Conservation (phyloP, 2,113 vertebrate species). For the Bubalus kerabau region DNA sequence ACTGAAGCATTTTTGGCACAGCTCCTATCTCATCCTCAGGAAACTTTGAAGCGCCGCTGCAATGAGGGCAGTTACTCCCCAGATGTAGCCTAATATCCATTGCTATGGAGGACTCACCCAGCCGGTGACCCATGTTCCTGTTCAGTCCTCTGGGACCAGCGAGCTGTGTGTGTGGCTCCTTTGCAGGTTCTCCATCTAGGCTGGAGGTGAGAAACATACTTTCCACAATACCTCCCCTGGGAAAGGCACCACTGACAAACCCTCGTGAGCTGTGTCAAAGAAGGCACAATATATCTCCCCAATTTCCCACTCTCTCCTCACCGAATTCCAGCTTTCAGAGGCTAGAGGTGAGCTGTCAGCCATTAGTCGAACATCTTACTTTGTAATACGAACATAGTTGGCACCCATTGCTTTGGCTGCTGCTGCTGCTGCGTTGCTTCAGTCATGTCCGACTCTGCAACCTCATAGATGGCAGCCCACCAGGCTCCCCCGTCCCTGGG, state of each 20-base stretch:
- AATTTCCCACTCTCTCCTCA: background rate
- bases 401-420: background rate
- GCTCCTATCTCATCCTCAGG: background rate
- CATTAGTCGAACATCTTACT: background rate
- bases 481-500: accelerated
- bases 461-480: background rate
- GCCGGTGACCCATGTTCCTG: background rate
- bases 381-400: background rate
- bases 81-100: accelerated
- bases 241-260: background rate
- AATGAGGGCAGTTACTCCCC: accelerated
- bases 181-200: background rate
- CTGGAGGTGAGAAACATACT: background rate
- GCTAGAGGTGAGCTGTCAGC: background rate
- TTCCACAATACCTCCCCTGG: background rate
- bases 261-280: background rate
- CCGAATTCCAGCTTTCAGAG: background rate
- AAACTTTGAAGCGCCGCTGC: background rate
- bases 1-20: background rate
- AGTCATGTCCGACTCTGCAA: accelerated
- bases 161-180: background rate
- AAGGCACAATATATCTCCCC: background rate
- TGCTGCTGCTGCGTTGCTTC: background rate
- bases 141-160: background rate
- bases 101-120: background rate